Percentiles rank a stretch among this genome's conserved stretches.
phyloP scores from a whole-genome alignment of 1,140 invertebrate genomes.

The Teleogryllus occipitalis region DNA sequence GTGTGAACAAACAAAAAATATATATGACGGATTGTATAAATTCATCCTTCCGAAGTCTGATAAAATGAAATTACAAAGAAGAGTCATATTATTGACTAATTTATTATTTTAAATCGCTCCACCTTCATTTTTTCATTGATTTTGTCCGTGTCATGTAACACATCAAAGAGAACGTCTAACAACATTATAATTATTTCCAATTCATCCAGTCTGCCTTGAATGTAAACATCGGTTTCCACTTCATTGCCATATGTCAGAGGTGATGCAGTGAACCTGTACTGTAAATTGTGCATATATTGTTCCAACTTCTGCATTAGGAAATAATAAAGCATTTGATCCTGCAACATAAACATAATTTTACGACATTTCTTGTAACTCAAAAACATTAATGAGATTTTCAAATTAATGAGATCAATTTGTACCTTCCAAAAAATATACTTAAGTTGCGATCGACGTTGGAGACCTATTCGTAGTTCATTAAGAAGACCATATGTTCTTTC shows the following conservation, averaged over 20 bases:
- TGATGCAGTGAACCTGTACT: not conserved
- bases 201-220: not conserved
- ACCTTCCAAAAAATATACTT: slow-evolving; percentile 5
- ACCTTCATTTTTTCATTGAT: not conserved
- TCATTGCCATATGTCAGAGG: not conserved
- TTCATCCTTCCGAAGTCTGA: too few relatives aligned
- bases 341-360: too few relatives aligned
- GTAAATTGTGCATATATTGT: not conserved
- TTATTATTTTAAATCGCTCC: not conserved
- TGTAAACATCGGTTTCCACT: not conserved
- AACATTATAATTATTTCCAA: not conserved
- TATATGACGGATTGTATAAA: too few relatives aligned
- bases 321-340: not conserved
- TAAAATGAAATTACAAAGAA: too few relatives aligned
- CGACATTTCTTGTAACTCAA: too few relatives aligned
- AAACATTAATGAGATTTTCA: too few relatives aligned
- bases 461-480: not conserved
- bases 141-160: not conserved
- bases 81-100: too few relatives aligned
- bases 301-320: not conserved
- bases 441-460: not conserved
- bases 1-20: too few relatives aligned
- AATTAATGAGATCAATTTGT: not conserved
- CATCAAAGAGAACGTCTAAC: not conserved
- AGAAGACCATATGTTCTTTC: not conserved